phyloP scores from a whole-genome alignment of 2,888 invertebrate genomes.

The Theodoxus fluviatilis region DNA sequence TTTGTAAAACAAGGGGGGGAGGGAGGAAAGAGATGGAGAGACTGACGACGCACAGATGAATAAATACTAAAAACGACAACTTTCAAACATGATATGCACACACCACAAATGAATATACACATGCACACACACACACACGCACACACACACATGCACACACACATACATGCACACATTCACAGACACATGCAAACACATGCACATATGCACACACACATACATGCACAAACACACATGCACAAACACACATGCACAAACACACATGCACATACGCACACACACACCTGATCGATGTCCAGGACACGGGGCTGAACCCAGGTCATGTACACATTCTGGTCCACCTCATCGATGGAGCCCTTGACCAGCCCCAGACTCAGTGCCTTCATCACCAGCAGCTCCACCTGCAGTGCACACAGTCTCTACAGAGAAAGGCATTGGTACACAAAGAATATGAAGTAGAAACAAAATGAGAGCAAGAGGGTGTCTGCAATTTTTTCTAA shows the following conservation, averaged over 20 bases:
- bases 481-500: neutral
- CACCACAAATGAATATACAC: neutral
- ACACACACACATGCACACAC: neutral
- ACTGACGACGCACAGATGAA: too few species aligned
- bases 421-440: too few species aligned
- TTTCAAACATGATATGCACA: too few species aligned
- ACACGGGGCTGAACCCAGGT: slow-evolving; percentile 88
- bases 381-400: slow-evolving; percentile 97
- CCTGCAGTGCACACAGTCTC: slow-evolving; percentile 67
- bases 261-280: neutral
- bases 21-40: too few species aligned
- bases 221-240: neutral
- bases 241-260: neutral
- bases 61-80: too few species aligned
- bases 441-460: neutral
- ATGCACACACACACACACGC: neutral
- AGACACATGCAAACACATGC: too few species aligned
- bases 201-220: slow-evolving; percentile 5
- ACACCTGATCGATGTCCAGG: slow-evolving; percentile 72
- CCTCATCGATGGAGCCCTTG: slow-evolving; percentile 93
- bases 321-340: slow-evolving; percentile 77
- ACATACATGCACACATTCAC: neutral
- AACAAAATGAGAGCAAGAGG: neutral
- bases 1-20: too few species aligned
- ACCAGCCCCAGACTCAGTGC: slow-evolving; percentile 93